Evolutionary conservation across 1,140 invertebrate genomes (phyloP).

Genomic region (Ditylenchus dipsaci): DNA sequence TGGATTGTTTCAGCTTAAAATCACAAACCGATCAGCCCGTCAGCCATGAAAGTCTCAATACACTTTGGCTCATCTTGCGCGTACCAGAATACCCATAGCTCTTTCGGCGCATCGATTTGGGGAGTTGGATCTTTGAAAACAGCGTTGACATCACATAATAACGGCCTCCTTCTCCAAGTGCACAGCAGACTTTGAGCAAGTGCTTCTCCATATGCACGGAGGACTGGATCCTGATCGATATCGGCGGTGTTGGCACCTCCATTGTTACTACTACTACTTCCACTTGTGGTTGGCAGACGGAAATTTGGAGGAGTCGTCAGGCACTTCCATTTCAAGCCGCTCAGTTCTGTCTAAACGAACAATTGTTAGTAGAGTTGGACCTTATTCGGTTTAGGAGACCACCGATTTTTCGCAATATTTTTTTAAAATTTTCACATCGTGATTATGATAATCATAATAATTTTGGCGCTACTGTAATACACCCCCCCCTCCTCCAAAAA

Average conservation of each 20-base stretch:
- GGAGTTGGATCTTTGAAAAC: conserved; percentile 13
- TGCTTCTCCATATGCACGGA: conserved; percentile 34
- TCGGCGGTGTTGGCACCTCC: background rate
- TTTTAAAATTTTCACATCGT: too few species aligned
- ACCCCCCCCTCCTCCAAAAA: too few species aligned
- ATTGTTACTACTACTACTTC: too few species aligned
- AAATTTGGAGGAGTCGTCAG: conserved; percentile 18
- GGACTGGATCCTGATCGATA: conserved; percentile 36
- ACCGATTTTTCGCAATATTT: too few species aligned
- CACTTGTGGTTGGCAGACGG: background rate
- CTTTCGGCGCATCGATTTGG: conserved; percentile 29
- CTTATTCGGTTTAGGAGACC: background rate
- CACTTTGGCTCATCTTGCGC: conserved; percentile 32
- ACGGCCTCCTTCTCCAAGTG: conserved; percentile 35
- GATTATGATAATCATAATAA: too few species aligned
- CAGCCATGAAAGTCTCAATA: conserved; percentile 10
- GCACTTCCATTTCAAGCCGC: conserved; percentile 43
- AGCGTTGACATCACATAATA: conserved; percentile 4
- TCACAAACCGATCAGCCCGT: conserved; percentile 15
- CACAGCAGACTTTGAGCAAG: conserved; percentile 25
- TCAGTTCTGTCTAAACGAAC: conserved; percentile 36
- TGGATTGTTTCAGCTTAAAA: conserved; percentile 1
- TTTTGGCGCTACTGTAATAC: too few species aligned
- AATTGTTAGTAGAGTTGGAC: too few species aligned
- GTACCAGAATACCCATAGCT: conserved; percentile 47